A percentile compares a stretch with the other conserved stretches of the same genome.
phyloP scores from a whole-genome alignment of 2,797 vertebrate genomes.

The Octomys mimax region DNA sequence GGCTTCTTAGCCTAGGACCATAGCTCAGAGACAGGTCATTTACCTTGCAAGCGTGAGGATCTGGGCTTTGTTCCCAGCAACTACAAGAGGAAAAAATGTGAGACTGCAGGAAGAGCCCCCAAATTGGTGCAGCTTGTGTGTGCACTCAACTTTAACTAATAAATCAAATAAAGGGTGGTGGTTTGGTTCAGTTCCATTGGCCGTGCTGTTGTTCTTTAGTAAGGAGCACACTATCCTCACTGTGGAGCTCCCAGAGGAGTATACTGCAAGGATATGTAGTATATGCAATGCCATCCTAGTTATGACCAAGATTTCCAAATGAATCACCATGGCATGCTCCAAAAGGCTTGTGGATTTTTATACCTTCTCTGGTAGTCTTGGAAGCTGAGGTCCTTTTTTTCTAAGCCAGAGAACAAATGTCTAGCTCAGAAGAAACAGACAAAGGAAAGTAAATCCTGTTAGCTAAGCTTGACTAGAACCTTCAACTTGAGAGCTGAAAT shows the following conservation, averaged over 20 bases:
- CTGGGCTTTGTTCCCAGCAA: neutral
- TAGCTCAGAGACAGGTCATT: neutral
- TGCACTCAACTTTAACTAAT: neutral
- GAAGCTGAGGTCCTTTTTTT: neutral
- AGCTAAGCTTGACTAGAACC: neutral
- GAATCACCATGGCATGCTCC: neutral
- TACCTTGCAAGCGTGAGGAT: neutral
- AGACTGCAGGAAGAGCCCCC: neutral
- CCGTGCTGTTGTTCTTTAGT: neutral
- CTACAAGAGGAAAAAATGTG: neutral
- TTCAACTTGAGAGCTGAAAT: neutral
- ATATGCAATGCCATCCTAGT: neutral
- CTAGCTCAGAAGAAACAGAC: neutral
- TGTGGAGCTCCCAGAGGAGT: neutral
- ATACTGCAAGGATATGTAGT: neutral
- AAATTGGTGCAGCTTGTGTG: neutral
- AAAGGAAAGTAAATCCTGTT: constrained; percentile 5
- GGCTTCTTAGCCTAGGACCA: neutral
- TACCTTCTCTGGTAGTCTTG: neutral
- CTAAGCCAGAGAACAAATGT: neutral
- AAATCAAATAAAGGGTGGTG: constrained; percentile 28
- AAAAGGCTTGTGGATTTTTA: neutral
- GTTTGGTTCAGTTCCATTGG: neutral
- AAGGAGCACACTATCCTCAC: neutral
- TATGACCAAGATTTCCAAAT: neutral